phyloP scores from a whole-genome alignment of 2,797 vertebrate genomes.

The Anas bernieri region DNA sequence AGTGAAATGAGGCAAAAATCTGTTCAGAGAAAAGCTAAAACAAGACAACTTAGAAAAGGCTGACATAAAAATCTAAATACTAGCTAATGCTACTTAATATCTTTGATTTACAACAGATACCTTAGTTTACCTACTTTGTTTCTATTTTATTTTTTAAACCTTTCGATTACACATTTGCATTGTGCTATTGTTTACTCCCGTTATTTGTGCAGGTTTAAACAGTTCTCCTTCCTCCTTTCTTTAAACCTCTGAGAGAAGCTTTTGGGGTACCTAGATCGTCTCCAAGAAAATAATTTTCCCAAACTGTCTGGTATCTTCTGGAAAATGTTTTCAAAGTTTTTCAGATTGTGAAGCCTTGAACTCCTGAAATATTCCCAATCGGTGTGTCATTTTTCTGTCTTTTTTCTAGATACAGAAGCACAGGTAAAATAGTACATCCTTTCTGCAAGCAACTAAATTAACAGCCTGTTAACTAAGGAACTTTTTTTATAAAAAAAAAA shows the following conservation, averaged over 20 bases:
- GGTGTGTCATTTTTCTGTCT: background rate
- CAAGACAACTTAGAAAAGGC: background rate
- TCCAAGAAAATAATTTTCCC: background rate
- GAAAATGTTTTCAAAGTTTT: background rate
- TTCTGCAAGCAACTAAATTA: background rate
- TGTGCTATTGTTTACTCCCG: background rate
- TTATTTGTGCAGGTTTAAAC: background rate
- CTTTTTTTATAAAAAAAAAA: background rate
- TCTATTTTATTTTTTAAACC: background rate
- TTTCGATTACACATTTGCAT: background rate
- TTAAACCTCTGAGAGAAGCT: background rate
- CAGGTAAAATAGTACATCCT: background rate
- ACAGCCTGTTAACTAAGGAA: background rate
- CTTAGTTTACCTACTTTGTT: background rate
- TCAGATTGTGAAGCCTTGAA: background rate
- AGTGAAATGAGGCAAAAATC: slow-evolving; percentile 5
- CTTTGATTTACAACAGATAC: background rate
- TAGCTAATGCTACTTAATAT: background rate
- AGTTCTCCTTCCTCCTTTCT: background rate
- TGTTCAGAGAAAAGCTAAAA: background rate
- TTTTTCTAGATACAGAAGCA: background rate
- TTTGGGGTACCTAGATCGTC: background rate
- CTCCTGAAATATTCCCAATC: background rate
- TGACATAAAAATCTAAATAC: background rate
- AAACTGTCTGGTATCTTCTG: background rate